Percentiles rank a stretch among this genome's conserved stretches.
Conservation (phyloP, 2,113 vertebrate species). For the Pseudorhombus dupliciocellatus region DNA sequence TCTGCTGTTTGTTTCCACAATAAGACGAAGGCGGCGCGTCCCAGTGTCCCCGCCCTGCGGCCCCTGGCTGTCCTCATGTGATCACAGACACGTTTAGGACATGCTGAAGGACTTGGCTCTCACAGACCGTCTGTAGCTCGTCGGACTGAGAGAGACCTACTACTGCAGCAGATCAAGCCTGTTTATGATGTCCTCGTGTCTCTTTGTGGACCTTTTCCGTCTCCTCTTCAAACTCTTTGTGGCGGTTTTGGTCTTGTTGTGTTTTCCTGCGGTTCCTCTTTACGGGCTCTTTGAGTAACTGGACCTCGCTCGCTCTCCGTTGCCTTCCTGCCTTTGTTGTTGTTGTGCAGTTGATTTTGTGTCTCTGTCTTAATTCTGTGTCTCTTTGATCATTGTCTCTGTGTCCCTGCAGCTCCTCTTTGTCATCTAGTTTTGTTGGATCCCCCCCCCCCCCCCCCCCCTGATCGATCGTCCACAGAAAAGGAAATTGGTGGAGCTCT, state of each 20-base stretch:
- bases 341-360: background rate
- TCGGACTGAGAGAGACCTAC: background rate
- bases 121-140: too few relatives aligned
- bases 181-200: background rate
- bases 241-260: background rate
- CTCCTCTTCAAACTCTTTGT: background rate
- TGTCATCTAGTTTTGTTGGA: too few relatives aligned
- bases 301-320: background rate
- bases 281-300: background rate
- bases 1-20: constrained; percentile 67
- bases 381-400: background rate
- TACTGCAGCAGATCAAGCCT: background rate
- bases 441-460: too few relatives aligned
- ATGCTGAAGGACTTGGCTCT: too few relatives aligned
- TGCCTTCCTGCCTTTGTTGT: background rate
- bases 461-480: background rate
- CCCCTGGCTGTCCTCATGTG: constrained; percentile 16
- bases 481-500: background rate
- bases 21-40: constrained; percentile 44
- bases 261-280: background rate
- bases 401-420: background rate
- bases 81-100: background rate
- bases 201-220: background rate
- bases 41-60: constrained; percentile 35
- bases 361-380: background rate